These are phyloP conservation scores for Caenorhabditis angaria DNA, from an alignment of 2,888 invertebrate species.

Conservation along the genomic window DNA sequence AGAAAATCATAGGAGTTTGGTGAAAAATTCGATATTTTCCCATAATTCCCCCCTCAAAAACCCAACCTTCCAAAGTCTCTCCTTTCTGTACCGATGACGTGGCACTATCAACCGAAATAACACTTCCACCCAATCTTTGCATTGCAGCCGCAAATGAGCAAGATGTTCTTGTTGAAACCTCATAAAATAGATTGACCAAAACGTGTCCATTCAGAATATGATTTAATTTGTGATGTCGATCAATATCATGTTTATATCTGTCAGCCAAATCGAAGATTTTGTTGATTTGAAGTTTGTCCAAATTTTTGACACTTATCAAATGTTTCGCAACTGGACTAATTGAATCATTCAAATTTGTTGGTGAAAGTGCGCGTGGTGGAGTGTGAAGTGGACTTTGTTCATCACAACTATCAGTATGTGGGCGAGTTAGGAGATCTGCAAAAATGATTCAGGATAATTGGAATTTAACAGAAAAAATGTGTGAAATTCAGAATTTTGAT, in stretches of 20 bases:
- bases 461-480: too few relatives aligned
- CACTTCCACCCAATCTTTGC: conserved; percentile 91
- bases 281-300: conserved; percentile 79
- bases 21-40: not conserved
- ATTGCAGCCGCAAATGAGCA: conserved; percentile 96
- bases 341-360: conserved; percentile 22
- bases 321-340: conserved; percentile 23
- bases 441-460: too few relatives aligned
- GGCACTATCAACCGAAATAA: conserved; percentile 83
- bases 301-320: conserved; percentile 36
- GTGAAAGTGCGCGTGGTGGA: conserved; percentile 34
- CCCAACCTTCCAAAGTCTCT: conserved; percentile 90
- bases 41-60: too few relatives aligned
- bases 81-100: conserved; percentile 93
- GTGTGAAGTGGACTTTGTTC: conserved; percentile 76
- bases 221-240: conserved; percentile 84
- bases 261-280: conserved; percentile 93
- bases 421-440: not conserved
- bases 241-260: conserved; percentile 83
- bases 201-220: conserved; percentile 90
- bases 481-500: too few relatives aligned
- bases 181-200: conserved; percentile 95
- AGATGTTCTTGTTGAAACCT: conserved; percentile 93
- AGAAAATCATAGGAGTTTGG: too few relatives aligned
- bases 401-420: conserved; percentile 17